A percentile compares a stretch with the other conserved stretches of the same genome.
These are phyloP conservation scores for Agrenia bidenticulata DNA, from an alignment of 2,888 invertebrate genomes.

Conservation along the genomic window DNA sequence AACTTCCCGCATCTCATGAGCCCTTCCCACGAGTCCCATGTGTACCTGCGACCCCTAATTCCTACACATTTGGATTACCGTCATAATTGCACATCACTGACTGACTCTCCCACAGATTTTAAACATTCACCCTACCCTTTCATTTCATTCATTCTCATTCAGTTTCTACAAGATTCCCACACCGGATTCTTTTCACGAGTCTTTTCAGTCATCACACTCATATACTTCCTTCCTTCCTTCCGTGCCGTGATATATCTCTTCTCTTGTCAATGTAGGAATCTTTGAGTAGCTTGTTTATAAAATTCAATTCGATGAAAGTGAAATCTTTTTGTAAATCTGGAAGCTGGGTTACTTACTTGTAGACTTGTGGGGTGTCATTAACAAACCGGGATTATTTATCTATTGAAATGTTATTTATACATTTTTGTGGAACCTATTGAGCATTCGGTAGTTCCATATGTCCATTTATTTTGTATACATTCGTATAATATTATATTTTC, in stretches of 20 bases:
- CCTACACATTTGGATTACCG: neutral
- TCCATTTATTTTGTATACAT: too few relatives aligned
- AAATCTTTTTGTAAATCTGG: too few relatives aligned
- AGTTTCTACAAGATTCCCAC: slow-evolving; percentile 7
- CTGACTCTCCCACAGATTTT: neutral
- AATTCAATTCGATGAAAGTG: neutral
- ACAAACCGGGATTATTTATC: too few relatives aligned
- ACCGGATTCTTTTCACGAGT: neutral
- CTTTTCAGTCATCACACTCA: neutral
- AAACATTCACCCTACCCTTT: slow-evolving; percentile 24
- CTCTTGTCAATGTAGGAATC: too few relatives aligned
- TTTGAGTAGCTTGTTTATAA: neutral
- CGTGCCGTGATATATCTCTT: neutral
- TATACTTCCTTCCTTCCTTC: neutral
- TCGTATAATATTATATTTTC: too few relatives aligned
- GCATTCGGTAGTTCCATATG: too few relatives aligned
- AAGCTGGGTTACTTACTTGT: too few relatives aligned
- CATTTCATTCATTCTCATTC: slow-evolving; percentile 34
- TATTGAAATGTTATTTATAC: too few relatives aligned
- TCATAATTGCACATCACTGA: neutral
- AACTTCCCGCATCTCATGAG: slow-evolving; percentile 2
- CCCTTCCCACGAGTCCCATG: slow-evolving; percentile 3
- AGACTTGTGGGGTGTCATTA: too few relatives aligned
- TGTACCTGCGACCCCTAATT: slow-evolving; percentile 13
- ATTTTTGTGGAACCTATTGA: too few relatives aligned